Base-by-base conservation (phyloP, 2,888 invertebrate genomes). In the Ceraclea dissimilis region DNA sequence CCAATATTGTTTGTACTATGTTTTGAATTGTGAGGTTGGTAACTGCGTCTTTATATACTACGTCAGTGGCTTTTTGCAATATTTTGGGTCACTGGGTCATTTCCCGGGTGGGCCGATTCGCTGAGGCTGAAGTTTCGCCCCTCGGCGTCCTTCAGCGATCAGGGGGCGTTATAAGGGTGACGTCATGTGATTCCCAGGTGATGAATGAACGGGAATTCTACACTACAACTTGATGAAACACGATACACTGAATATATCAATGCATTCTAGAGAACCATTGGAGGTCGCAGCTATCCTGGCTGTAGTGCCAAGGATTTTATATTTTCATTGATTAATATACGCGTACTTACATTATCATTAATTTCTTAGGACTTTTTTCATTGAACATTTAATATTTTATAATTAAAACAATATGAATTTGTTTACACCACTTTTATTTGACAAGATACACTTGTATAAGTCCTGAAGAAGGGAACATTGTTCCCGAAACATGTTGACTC, bases 11-110 rank as follows among this genome's bases (percentile, higher is more conserved):
- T 39, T 39, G 39, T 39, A 39, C 13, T 4, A 13, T 13, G 39
- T 39, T 26, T 39, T 13, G 13, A 13, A 13, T 39, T n/a, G 2
- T 22, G 22, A 16, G 17, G 16, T 34, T 39, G 2, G 8, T 13
- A 4, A 39, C n/a, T 21, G 50, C 49, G 50, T 52, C 56, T 56
- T 51, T 49, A 56, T 34, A n/a, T 51, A 43, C 58, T 22, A 57
- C 60, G 56, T 58, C 56, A 56, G 60, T 34, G 49, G 56, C n/a
- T n/a, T 48, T 52, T 46, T 54, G 58, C 53, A 49, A 26, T 47
- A 57, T 60, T 51, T 34, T 59, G 57, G 61, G 61, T 61, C 56
- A 61, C 59, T 61, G 59, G 61, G 61, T 61, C 61, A 55, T 16
- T 52, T 59, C 61, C 61, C 54, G 59, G 61, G 59, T 49, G 55